Evolutionary conservation across 2,797 vertebrate species (phyloP).

Genomic region (Acomys russatus): DNA sequence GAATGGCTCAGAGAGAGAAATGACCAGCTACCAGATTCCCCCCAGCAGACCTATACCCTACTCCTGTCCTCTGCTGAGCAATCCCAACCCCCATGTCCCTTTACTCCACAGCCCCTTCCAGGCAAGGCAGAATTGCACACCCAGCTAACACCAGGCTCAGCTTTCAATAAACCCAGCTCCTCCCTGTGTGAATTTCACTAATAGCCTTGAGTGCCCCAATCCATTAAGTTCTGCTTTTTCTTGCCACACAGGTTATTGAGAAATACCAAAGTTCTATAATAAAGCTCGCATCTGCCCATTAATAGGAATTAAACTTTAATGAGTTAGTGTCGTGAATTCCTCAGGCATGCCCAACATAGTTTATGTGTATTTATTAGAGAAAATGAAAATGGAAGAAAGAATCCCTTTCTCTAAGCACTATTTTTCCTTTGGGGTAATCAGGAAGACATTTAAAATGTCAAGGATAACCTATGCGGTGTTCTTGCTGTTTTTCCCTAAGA

Average conservation of each 20-base stretch:
- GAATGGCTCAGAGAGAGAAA: background rate
- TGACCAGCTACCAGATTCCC: background rate
- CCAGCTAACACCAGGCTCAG: background rate
- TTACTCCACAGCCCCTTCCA: background rate
- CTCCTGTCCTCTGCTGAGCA: too few species aligned
- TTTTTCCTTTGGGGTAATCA: background rate
- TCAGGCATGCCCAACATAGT: background rate
- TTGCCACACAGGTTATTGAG: background rate
- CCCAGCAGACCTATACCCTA: background rate
- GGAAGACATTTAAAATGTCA: background rate
- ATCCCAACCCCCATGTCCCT: background rate
- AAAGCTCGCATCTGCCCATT: background rate
- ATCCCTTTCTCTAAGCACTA: background rate
- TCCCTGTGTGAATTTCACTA: background rate
- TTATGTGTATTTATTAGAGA: background rate
- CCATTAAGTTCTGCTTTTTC: background rate
- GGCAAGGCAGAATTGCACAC: background rate
- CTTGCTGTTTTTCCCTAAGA: background rate
- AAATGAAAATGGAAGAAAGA: background rate
- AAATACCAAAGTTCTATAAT: background rate
- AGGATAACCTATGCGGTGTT: background rate
- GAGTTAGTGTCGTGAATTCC: background rate
- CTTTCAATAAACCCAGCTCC: background rate
- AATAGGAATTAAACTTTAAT: slow-evolving; percentile 24
- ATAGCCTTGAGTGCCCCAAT: background rate